These are phyloP conservation scores for Accipiter virgatus DNA, from an alignment of 2,113 vertebrate genomes.

Conservation along the genomic window DNA sequence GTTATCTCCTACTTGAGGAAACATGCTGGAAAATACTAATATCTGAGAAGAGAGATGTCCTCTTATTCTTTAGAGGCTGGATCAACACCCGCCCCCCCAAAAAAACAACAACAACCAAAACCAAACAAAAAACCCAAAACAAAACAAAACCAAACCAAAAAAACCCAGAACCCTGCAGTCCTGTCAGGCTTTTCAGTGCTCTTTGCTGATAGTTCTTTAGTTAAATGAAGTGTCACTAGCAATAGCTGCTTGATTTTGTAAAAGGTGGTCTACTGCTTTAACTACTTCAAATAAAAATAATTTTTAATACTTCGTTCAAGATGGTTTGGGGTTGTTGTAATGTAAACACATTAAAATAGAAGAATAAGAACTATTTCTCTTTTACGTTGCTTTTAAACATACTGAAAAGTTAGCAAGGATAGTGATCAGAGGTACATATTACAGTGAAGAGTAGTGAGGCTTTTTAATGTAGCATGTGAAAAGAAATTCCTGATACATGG, in stretches of 20 bases:
- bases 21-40: not conserved
- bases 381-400: not conserved
- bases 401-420: not conserved
- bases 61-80: not conserved
- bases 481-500: not conserved
- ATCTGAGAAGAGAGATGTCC: not conserved
- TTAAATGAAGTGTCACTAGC: not conserved
- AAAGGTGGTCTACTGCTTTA: not conserved
- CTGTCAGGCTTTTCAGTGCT: not conserved
- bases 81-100: not conserved
- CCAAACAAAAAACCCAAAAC: not conserved
- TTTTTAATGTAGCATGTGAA: not conserved
- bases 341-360: not conserved
- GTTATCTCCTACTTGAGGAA: not conserved
- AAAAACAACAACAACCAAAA: not conserved
- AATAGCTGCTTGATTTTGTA: not conserved
- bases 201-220: not conserved
- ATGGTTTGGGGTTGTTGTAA: not conserved
- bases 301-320: not conserved
- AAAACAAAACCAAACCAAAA: not conserved
- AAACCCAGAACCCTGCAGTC: not conserved
- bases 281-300: not conserved
- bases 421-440: not conserved
- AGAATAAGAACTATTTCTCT: not conserved
- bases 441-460: not conserved